Evolutionary conservation across 1,140 invertebrate species (phyloP).

Genomic region (Tetragonula clypearis): DNA sequence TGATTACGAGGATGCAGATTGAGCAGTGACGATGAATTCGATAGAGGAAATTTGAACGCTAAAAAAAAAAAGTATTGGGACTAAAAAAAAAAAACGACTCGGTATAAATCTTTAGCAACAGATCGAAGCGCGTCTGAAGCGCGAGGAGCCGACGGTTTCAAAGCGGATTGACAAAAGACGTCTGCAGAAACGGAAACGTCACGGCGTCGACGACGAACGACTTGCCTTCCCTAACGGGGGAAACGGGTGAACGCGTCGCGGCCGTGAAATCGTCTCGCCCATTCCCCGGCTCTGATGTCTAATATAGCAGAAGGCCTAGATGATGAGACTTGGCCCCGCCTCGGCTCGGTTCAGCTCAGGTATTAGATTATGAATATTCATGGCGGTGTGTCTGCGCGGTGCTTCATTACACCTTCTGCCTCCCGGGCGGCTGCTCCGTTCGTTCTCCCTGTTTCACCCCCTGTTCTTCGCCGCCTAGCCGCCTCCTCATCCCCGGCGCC

Average conservation of each 20-base stretch:
- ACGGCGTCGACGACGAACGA: conserved; percentile 5
- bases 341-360: conserved; percentile 79
- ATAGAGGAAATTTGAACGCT: too few species aligned
- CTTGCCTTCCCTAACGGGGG: background rate
- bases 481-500: conserved; percentile 68
- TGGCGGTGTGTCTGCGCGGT: conserved; percentile 80
- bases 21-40: too few species aligned
- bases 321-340: conserved; percentile 80
- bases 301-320: conserved; percentile 80
- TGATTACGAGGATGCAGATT: too few species aligned
- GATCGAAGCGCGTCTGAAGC: too few species aligned
- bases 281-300: conserved; percentile 70
- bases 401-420: conserved; percentile 80
- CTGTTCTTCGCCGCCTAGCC: conserved; percentile 60
- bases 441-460: conserved; percentile 59
- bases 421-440: conserved; percentile 42
- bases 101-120: too few species aligned
- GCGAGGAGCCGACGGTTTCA: background rate
- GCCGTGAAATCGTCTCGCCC: conserved; percentile 44
- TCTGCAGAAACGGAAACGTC: background rate
- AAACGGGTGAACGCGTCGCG: background rate
- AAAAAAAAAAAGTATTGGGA: too few species aligned
- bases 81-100: too few species aligned
- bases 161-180: conserved; percentile 26
- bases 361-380: conserved; percentile 83